Percentiles rank a stretch among this genome's conserved stretches.
These are phyloP conservation scores for Cartodere bifasciata DNA, from an alignment of 2,888 invertebrate genomes.

Conservation along the genomic window DNA sequence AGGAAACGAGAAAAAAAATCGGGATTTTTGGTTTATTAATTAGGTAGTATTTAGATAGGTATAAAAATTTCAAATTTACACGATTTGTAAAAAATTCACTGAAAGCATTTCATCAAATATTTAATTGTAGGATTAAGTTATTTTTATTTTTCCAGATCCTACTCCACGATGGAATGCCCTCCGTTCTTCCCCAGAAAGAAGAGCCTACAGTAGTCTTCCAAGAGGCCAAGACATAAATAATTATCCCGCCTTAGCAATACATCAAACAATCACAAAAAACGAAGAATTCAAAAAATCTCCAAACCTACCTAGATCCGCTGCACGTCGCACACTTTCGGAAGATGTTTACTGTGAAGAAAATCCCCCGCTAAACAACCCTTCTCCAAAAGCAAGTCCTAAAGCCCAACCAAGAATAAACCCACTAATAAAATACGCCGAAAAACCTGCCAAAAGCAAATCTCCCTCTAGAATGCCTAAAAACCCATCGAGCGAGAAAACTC, in stretches of 20 bases:
- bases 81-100: no score
- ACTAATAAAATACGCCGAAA: slow-evolving; percentile 26
- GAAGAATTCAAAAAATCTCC: slow-evolving; percentile 15
- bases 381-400: slow-evolving; percentile 6
- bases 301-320: slow-evolving; percentile 19
- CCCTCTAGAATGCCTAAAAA: neutral
- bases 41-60: no score
- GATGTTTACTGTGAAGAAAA: slow-evolving; percentile 26
- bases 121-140: no score
- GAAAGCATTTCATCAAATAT: no score
- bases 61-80: no score
- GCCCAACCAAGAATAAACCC: slow-evolving; percentile 26
- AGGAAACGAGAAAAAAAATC: no score
- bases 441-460: slow-evolving; percentile 8
- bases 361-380: slow-evolving; percentile 2
- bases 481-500: neutral
- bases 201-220: slow-evolving; percentile 48
- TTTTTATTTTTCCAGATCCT: slow-evolving; percentile 35
- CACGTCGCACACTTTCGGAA: slow-evolving; percentile 29
- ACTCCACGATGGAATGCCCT: slow-evolving; percentile 40
- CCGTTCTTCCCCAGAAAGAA: slow-evolving; percentile 41
- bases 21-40: no score
- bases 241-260: slow-evolving; percentile 30
- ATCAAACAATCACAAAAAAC: slow-evolving; percentile 16
- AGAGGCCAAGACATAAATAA: slow-evolving; percentile 38